A percentile compares a stretch with the other conserved stretches of the same genome.
These are phyloP conservation scores for Engystomops pustulosus DNA, from an alignment of 2,113 vertebrate genomes.

Conservation along the genomic window DNA sequence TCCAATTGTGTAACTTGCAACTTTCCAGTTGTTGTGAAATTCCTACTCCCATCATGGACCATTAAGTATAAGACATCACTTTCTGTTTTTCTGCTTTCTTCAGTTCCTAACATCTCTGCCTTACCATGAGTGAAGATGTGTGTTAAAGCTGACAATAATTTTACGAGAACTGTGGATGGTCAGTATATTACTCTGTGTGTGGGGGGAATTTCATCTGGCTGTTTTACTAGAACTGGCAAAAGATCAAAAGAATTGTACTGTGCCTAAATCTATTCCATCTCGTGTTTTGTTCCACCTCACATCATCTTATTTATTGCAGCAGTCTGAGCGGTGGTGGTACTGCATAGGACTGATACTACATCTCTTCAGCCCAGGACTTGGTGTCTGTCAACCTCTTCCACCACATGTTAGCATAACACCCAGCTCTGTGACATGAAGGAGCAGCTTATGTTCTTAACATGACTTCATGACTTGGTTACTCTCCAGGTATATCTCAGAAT, in stretches of 20 bases:
- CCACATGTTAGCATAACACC: constrained; percentile 1
- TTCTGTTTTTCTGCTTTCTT: background rate
- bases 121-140: constrained; percentile 16
- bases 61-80: background rate
- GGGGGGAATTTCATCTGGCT: constrained; percentile 29
- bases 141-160: constrained; percentile 10
- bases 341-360: constrained; percentile 9
- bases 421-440: background rate
- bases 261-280: constrained; percentile 18
- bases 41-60: background rate
- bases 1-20: background rate
- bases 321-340: constrained; percentile 18
- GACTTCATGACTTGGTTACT: background rate
- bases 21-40: background rate
- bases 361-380: background rate
- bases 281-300: constrained; percentile 34
- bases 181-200: constrained; percentile 25
- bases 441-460: constrained; percentile 12
- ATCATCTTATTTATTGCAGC: constrained; percentile 36
- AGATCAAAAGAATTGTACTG: constrained; percentile 33
- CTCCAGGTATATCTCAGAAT: background rate
- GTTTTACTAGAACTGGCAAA: constrained; percentile 24
- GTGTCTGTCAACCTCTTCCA: background rate
- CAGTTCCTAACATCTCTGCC: background rate
- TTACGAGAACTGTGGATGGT: background rate